Evolutionary conservation across 92 coral and sea anemone species (phyloP).

Genomic region (Bergia puertoricense): DNA sequence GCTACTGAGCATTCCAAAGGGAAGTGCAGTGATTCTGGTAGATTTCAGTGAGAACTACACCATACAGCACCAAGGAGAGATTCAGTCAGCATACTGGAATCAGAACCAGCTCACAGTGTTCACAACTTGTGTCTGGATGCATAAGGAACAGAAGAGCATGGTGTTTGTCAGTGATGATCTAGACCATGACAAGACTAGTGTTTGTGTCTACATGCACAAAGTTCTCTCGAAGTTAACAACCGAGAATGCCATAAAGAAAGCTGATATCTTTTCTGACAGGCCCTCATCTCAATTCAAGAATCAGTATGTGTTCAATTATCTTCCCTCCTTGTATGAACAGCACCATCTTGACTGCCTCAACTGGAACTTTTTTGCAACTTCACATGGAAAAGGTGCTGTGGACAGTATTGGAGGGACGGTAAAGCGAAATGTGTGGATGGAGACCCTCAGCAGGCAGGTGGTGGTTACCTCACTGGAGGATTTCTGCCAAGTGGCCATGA

Average conservation of each 20-base stretch:
- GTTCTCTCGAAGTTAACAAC: slow-evolving; percentile 38
- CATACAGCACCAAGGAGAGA: slow-evolving; percentile 60
- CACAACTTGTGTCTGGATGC: slow-evolving; percentile 61
- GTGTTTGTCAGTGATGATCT: slow-evolving; percentile 66
- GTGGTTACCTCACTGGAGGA: slow-evolving; percentile 54
- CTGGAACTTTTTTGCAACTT: slow-evolving; percentile 57
- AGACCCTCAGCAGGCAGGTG: slow-evolving; percentile 53
- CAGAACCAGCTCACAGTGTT: slow-evolving; percentile 58
- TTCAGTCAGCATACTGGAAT: slow-evolving; percentile 60
- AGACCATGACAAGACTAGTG: slow-evolving; percentile 63
- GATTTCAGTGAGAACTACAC: slow-evolving; percentile 63
- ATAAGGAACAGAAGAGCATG: slow-evolving; percentile 54
- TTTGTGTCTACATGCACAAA: slow-evolving; percentile 55
- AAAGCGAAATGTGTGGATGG: slow-evolving; percentile 62
- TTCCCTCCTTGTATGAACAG: slow-evolving; percentile 45
- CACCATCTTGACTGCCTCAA: slow-evolving; percentile 43
- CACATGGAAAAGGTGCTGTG: slow-evolving; percentile 54
- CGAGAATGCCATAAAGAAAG: slow-evolving; percentile 47
- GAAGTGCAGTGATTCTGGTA: slow-evolving; percentile 49
- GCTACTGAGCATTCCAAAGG: slow-evolving; percentile 52
- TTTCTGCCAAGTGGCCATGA: slow-evolving; percentile 47
- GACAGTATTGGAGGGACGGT: slow-evolving; percentile 53
- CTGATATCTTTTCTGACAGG: slow-evolving; percentile 53
- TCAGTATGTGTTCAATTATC: slow-evolving; percentile 59
- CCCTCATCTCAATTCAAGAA: slow-evolving; percentile 59